These are phyloP conservation scores for Oreortyx pictus DNA, from an alignment of 2,797 vertebrate species.

Conservation along the genomic window DNA sequence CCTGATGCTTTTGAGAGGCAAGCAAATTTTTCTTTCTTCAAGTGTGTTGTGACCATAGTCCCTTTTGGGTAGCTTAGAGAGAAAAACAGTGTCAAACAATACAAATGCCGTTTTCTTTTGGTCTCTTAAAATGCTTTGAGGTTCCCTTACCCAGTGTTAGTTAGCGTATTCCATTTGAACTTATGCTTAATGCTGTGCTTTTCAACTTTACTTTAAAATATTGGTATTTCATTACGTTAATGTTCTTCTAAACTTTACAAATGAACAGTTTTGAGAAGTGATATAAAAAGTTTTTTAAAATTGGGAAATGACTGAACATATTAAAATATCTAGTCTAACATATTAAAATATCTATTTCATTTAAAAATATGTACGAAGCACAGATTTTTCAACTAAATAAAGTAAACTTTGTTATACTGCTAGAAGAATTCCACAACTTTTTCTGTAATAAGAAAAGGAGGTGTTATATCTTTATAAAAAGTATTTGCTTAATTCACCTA, in stretches of 20 bases:
- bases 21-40: too few relatives aligned
- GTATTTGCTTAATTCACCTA: background rate
- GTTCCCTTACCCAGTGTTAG: background rate
- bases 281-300: background rate
- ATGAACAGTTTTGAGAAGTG: background rate
- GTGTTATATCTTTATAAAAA: background rate
- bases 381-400: background rate
- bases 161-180: background rate
- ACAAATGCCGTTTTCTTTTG: background rate
- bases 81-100: background rate
- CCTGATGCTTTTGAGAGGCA: too few relatives aligned
- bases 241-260: background rate
- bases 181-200: slow-evolving; percentile 10
- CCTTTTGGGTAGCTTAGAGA: too few relatives aligned
- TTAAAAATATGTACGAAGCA: background rate
- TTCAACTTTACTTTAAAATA: slow-evolving; percentile 18
- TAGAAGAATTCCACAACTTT: background rate
- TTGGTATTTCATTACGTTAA: background rate
- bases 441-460: background rate
- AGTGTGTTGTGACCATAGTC: too few relatives aligned
- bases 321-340: background rate
- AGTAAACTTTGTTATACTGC: background rate
- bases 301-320: background rate
- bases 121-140: background rate
- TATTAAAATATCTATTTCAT: background rate